These are phyloP conservation scores for Chydorus sphaericus DNA, from an alignment of 2,888 invertebrate genomes.

Conservation along the genomic window DNA sequence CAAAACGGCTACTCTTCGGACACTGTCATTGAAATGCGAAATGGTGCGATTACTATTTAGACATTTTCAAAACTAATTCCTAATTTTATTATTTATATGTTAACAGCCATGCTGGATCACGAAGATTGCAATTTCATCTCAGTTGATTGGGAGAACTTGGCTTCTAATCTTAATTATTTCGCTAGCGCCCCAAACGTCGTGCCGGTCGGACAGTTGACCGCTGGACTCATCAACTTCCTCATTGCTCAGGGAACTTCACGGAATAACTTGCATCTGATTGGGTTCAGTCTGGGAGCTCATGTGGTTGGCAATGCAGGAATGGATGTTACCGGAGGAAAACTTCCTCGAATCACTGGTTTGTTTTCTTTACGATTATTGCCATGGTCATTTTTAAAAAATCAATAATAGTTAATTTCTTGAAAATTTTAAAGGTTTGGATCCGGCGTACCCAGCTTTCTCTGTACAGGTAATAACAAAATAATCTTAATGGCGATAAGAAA, in stretches of 20 bases:
- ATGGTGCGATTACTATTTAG: conserved; percentile 1
- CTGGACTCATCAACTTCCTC: conserved; percentile 42
- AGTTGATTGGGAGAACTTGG: conserved; percentile 40
- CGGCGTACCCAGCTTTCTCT: too few species aligned
- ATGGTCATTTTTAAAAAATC: not conserved
- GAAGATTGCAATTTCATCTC: conserved; percentile 44
- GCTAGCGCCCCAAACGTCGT: conserved; percentile 41
- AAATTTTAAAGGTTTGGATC: not conserved
- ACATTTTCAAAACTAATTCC: not conserved
- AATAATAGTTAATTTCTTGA: not conserved
- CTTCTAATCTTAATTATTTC: conserved; percentile 48
- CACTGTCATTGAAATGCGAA: conserved; percentile 10
- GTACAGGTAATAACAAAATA: too few species aligned
- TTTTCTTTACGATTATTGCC: too few species aligned
- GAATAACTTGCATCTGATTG: conserved; percentile 41
- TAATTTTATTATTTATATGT: not conserved
- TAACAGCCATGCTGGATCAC: conserved; percentile 38
- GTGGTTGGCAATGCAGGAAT: conserved; percentile 45
- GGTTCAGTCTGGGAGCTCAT: conserved; percentile 47
- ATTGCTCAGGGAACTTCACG: conserved; percentile 40
- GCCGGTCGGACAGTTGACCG: conserved; percentile 43
- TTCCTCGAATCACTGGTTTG: conserved; percentile 15
- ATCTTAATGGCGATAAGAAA: not conserved
- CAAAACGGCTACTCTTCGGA: conserved; percentile 1
- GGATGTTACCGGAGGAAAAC: conserved; percentile 4